phyloP scores from a whole-genome alignment of 2,113 vertebrate genomes.

The Meleagris gallopavo region DNA sequence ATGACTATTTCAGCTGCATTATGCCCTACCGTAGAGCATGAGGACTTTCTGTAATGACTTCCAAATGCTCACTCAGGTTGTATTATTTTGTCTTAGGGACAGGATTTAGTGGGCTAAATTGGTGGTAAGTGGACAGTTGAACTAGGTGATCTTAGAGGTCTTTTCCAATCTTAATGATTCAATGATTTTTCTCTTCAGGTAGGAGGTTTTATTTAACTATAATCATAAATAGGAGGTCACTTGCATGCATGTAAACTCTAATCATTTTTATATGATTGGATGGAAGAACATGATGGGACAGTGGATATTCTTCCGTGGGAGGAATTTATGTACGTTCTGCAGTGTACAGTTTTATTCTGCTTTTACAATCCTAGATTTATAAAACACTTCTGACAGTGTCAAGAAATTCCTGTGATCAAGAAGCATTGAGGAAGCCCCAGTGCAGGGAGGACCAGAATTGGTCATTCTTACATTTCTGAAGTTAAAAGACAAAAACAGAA shows the following conservation, averaged over 20 bases:
- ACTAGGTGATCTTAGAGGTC: too few relatives aligned
- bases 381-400: neutral
- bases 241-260: neutral
- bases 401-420: neutral
- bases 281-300: neutral
- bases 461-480: conserved; percentile 5
- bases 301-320: neutral
- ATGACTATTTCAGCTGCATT: neutral
- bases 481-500: conserved; percentile 18
- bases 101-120: too few relatives aligned
- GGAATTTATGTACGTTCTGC: neutral
- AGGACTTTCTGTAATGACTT: neutral
- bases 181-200: too few relatives aligned
- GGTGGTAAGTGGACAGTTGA: too few relatives aligned
- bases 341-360: neutral
- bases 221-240: neutral
- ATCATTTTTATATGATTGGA: neutral
- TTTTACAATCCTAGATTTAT: neutral
- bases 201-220: conserved; percentile 15
- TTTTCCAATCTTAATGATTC: too few relatives aligned
- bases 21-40: neutral
- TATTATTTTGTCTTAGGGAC: neutral
- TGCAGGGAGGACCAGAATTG: neutral
- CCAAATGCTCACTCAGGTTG: neutral
- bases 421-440: conserved; percentile 15